Conservation (phyloP, 1,140 invertebrate genomes). For the Anoplolepis gracilipes region DNA sequence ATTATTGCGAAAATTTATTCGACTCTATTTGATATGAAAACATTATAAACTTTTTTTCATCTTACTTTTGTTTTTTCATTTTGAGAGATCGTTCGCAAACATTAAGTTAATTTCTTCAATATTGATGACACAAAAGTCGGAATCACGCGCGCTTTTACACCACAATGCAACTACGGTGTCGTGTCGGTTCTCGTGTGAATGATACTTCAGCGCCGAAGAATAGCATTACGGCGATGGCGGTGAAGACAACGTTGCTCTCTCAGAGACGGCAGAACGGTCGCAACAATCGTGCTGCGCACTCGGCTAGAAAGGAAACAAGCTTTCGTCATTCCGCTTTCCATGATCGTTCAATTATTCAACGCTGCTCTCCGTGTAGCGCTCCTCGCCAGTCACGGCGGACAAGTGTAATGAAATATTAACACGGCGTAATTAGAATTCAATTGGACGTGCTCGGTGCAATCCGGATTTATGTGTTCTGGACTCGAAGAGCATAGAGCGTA, state of each 20-base stretch:
- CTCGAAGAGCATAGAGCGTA: constrained; percentile 15
- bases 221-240: constrained; percentile 34
- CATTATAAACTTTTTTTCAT: neutral
- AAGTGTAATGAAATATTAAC: constrained; percentile 75
- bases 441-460: constrained; percentile 48
- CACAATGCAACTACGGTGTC: neutral
- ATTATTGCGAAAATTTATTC: neutral
- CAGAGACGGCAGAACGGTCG: constrained; percentile 47
- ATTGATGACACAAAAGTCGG: neutral
- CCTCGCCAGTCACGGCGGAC: constrained; percentile 53
- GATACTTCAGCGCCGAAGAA: constrained; percentile 34
- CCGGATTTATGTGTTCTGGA: constrained; percentile 42
- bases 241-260: constrained; percentile 32
- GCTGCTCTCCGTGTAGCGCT: neutral
- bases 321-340: constrained; percentile 74
- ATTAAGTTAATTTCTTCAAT: neutral
- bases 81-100: neutral
- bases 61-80: neutral
- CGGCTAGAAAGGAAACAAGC: constrained; percentile 74
- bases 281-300: constrained; percentile 59
- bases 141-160: neutral
- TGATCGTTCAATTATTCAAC: constrained; percentile 77
- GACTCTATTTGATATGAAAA: neutral
- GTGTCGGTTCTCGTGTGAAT: constrained; percentile 28
- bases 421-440: constrained; percentile 72